Evolutionary conservation across 2,113 vertebrate species (phyloP), one percentile per base, ranked within the genome.

Genomic region (Lagopus leucura): DNA sequence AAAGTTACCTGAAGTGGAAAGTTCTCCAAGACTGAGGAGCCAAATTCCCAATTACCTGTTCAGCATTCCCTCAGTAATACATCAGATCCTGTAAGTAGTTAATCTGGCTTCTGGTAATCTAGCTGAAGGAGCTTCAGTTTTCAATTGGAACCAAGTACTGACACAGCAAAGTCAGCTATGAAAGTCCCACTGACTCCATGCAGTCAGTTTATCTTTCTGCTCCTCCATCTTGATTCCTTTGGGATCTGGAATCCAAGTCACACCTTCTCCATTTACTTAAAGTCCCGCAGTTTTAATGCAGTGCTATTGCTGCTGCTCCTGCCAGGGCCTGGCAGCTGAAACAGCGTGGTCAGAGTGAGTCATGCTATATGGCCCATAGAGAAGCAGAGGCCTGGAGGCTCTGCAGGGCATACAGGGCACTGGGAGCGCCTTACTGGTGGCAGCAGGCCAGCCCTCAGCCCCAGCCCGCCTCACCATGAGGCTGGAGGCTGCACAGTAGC

Each of bases 311-410:
- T 63, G 64, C 42, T 6, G 1, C 17, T 83, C 36, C 52, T 60
- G 9, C 0, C 0, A 45, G 30, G n/a, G 30, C 38, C 28, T 0
- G 0, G 5, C 27, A 50, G 38, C 48, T 42, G n/a, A 27, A 1
- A 0, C 90, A 92, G 38, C 65, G 67, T n/a, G 58, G 21, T 10
- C 78, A 34, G 19, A 66, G 12, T 0, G 1, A 60, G 58, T 32
- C 25, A 36, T 24, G 34, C 86, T 86, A 19, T 67, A 9, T 64
- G 74, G 38, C 38, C 60, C 60, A 47, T 74, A 58, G 34, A 42
- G 86, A 43, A 40, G 22, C 2, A 4, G 3, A 5, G 43, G 60
- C 28, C 5, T 22, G n/a, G 57, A 21, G 45, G 69, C 15, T 36
- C n/a, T 36, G 79, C 9, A 48, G 27, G 10, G 45, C 17, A 52